Conservation (phyloP, 2,888 invertebrate species). For the Euclidia mi region DNA sequence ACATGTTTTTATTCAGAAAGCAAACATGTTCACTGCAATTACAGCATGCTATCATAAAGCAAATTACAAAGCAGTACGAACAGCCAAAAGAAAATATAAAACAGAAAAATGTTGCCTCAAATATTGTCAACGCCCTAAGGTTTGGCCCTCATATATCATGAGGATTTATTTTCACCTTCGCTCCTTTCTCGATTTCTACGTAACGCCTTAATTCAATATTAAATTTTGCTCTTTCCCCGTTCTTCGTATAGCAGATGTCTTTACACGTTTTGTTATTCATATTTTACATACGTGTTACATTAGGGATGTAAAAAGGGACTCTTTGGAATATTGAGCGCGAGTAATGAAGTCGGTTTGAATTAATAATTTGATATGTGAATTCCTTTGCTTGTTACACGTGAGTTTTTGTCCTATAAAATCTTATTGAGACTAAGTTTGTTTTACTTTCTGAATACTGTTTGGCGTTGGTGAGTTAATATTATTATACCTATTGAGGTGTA, state of each 20-base stretch:
- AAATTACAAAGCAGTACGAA: constrained; percentile 49
- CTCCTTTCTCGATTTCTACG: constrained; percentile 85
- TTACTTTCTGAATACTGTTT: not conserved
- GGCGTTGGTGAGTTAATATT: not conserved
- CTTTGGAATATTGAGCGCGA: constrained; percentile 48
- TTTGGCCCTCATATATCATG: constrained; percentile 82
- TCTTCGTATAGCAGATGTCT: constrained; percentile 80
- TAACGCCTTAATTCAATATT: constrained; percentile 90
- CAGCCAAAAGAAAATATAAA: constrained; percentile 45
- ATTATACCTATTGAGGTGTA: not conserved
- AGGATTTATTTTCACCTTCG: constrained; percentile 87
- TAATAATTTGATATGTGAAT: constrained; percentile 38
- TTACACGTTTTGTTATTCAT: constrained; percentile 85
- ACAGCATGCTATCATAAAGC: constrained; percentile 10
- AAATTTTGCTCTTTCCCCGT: constrained; percentile 83
- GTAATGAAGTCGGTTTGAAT: constrained; percentile 51
- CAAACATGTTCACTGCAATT: too few relatives aligned
- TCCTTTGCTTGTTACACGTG: constrained; percentile 12
- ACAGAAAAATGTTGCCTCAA: constrained; percentile 82
- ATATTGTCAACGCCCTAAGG: constrained; percentile 83
- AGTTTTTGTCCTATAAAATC: constrained; percentile 6
- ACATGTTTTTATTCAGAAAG: too few relatives aligned
- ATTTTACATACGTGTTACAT: constrained; percentile 77
- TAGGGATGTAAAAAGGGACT: constrained; percentile 57
- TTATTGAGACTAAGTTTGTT: not conserved